Percentiles rank a stretch among this genome's conserved stretches.
Evolutionary conservation across 1,140 invertebrate species (phyloP).

Genomic region (Drusus annulatus): DNA sequence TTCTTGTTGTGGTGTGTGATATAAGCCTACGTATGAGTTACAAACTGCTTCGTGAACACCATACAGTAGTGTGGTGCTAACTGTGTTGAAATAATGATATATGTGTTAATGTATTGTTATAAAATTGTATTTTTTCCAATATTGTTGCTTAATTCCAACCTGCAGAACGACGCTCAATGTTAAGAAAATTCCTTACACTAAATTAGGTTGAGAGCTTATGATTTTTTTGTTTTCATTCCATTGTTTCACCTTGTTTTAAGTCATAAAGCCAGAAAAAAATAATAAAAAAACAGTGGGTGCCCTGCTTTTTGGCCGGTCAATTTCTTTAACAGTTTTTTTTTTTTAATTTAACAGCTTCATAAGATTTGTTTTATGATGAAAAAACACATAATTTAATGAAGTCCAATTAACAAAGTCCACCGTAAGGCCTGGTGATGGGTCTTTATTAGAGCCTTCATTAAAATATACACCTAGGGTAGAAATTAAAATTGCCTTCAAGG

Average conservation of each 20-base stretch:
- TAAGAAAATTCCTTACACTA: background rate
- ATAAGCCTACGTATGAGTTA: too few relatives aligned
- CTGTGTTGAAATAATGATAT: too few relatives aligned
- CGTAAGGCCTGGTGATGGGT: background rate
- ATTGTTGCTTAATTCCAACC: too few relatives aligned
- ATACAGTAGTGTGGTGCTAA: too few relatives aligned
- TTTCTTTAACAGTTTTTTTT: conserved; percentile 33
- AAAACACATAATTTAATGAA: conserved; percentile 22
- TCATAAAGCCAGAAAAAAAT: background rate
- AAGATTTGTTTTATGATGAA: background rate
- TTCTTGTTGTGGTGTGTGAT: too few relatives aligned
- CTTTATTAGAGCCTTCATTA: conserved; percentile 6
- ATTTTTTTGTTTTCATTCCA: conserved; percentile 8
- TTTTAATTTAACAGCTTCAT: conserved; percentile 17
- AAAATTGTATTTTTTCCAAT: too few relatives aligned
- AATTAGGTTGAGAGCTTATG: conserved; percentile 8
- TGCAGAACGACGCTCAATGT: background rate
- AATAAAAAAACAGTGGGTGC: too few relatives aligned
- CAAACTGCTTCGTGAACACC: too few relatives aligned
- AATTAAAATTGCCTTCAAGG: background rate
- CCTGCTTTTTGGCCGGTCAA: background rate
- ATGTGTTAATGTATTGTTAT: too few relatives aligned
- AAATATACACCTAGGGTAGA: background rate
- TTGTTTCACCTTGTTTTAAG: conserved; percentile 3
- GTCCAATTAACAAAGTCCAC: conserved; percentile 9